A percentile compares a stretch with the other conserved stretches of the same genome.
These are phyloP conservation scores for Labroides dimidiatus DNA, from an alignment of 2,797 vertebrate genomes.

Conservation along the genomic window DNA sequence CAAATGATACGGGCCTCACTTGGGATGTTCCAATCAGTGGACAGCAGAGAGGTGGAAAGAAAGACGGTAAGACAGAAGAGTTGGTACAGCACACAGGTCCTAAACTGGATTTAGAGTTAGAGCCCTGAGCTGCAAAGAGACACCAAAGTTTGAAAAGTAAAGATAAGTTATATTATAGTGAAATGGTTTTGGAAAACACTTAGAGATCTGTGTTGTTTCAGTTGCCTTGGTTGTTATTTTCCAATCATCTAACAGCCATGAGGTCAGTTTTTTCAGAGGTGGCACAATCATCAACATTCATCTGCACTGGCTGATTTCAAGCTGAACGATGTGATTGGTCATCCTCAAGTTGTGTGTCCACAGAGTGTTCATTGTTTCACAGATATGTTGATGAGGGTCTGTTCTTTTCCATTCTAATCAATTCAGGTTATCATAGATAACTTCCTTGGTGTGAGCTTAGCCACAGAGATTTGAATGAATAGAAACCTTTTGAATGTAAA, in stretches of 20 bases:
- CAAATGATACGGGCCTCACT: constrained; percentile 22
- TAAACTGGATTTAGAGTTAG: not conserved
- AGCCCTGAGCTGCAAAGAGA: no score
- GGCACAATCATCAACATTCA: no score
- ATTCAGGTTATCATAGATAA: not conserved
- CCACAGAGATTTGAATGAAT: not conserved
- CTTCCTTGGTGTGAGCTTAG: constrained; percentile 34
- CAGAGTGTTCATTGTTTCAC: no score
- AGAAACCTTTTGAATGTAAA: constrained; percentile 8
- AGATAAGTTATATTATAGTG: not conserved
- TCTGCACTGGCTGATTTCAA: no score
- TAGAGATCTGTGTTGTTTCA: not conserved
- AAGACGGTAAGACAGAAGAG: not conserved
- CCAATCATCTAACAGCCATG: no score
- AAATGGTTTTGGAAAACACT: not conserved
- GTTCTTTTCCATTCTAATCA: no score
- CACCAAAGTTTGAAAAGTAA: not conserved
- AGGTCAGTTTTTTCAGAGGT: no score
- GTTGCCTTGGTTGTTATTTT: no score
- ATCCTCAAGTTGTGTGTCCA: no score
- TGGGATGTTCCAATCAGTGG: constrained; percentile 11
- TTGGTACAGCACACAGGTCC: not conserved
- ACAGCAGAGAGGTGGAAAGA: not conserved
- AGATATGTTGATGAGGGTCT: no score
- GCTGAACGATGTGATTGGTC: no score